Evolutionary conservation across 2,888 invertebrate species (phyloP).

Genomic region (Onthophagus sagittarius): DNA sequence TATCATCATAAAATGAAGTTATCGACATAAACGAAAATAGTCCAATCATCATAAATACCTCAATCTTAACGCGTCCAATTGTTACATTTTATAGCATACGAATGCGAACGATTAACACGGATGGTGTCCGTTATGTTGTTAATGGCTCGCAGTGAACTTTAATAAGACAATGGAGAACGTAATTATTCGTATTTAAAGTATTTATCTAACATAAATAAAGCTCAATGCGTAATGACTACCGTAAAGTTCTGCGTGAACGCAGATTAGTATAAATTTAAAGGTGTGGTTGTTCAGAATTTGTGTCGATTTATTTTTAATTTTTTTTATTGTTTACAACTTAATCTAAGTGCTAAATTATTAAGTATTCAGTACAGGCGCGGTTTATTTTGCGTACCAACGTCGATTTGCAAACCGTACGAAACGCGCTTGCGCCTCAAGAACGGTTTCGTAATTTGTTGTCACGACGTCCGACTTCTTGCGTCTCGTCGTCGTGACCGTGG

Average conservation of each 20-base stretch:
- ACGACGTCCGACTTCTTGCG: not conserved
- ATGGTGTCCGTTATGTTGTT: not conserved
- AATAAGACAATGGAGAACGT: not conserved
- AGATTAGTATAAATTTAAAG: too few species aligned
- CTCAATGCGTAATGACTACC: not conserved
- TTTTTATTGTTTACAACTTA: not conserved
- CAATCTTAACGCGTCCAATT: not conserved
- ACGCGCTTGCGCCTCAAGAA: not conserved
- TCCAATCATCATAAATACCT: not conserved
- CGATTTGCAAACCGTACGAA: not conserved
- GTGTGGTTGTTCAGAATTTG: too few species aligned
- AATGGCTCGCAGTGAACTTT: not conserved
- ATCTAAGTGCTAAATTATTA: not conserved
- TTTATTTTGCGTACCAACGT: not conserved
- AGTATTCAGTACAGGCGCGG: not conserved
- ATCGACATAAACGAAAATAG: not conserved
- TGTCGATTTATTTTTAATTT: not conserved
- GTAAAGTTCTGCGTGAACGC: not conserved
- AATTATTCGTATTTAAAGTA: not conserved
- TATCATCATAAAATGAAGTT: too few species aligned
- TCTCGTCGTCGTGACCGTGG: not conserved
- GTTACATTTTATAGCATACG: not conserved
- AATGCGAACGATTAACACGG: not conserved
- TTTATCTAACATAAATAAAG: not conserved
- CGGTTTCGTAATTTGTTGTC: conserved; percentile 8